Percentiles rank a stretch among this genome's conserved stretches.
phyloP scores from a whole-genome alignment of 2,113 vertebrate species.

The Azemiops feae region DNA sequence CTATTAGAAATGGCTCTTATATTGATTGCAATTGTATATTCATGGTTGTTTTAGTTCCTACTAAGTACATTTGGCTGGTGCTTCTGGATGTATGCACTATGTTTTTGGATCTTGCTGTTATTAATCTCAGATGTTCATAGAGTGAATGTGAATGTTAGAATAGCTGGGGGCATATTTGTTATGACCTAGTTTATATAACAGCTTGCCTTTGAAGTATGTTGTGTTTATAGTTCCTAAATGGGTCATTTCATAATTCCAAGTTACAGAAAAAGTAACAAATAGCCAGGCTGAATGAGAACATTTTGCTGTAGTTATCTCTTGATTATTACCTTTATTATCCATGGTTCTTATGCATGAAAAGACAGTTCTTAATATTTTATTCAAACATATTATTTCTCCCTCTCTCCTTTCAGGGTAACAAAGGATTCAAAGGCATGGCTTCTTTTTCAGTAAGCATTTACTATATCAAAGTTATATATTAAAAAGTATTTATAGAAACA shows the following conservation, averaged over 20 bases:
- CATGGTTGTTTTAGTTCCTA: neutral
- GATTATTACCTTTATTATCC: neutral
- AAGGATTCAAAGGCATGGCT: neutral
- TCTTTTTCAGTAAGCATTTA: conserved; percentile 18
- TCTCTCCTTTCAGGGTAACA: conserved; percentile 1
- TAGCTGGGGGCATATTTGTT: neutral
- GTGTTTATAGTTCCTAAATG: neutral
- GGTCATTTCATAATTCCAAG: neutral
- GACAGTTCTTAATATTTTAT: neutral
- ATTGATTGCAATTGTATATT: neutral
- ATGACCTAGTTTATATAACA: neutral
- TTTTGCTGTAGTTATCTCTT: neutral
- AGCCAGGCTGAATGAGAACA: neutral
- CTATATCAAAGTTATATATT: neutral
- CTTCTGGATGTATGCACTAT: neutral
- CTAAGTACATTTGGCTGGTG: neutral
- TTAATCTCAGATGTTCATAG: neutral
- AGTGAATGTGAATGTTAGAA: neutral
- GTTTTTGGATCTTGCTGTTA: neutral
- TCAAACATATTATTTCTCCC: neutral
- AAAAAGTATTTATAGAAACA: neutral
- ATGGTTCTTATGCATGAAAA: neutral
- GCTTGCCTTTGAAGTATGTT: neutral
- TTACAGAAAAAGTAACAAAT: neutral
- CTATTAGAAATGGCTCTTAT: neutral